Percentiles rank a stretch among this genome's conserved stretches.
Conservation (phyloP, 2,888 invertebrate genomes). For the Campoletis raptor region DNA sequence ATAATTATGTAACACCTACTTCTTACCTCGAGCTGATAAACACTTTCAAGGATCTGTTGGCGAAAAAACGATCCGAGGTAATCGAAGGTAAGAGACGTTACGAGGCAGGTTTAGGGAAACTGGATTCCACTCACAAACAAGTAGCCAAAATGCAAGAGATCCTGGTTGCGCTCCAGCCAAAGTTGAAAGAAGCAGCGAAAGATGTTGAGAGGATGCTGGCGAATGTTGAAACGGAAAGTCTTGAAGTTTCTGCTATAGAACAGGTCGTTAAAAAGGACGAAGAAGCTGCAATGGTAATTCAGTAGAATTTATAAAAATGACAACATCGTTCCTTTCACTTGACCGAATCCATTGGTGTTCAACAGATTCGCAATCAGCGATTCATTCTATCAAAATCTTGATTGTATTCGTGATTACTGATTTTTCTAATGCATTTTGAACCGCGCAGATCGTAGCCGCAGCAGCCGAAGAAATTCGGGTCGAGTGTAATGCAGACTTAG, state of each 20-base stretch:
- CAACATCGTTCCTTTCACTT: neutral
- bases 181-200: constrained; percentile 93
- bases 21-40: constrained; percentile 96
- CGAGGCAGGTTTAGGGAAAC: constrained; percentile 93
- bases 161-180: constrained; percentile 94
- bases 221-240: constrained; percentile 94
- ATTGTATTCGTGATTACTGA: neutral
- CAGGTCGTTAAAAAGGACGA: constrained; percentile 93
- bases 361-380: neutral
- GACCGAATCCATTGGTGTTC: neutral
- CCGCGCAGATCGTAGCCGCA: constrained; percentile 78
- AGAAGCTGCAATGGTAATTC: constrained; percentile 88
- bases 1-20: constrained; percentile 97
- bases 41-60: constrained; percentile 93
- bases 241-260: constrained; percentile 93
- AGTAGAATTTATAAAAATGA: neutral
- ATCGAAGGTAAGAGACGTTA: constrained; percentile 91
- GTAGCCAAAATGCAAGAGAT: constrained; percentile 93
- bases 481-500: constrained; percentile 96
- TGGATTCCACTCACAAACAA: constrained; percentile 93
- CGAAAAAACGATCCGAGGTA: constrained; percentile 90
- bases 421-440: neutral
- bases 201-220: constrained; percentile 95
- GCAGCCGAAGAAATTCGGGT: constrained; percentile 94
- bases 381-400: neutral